Base-by-base conservation (phyloP, 2,113 vertebrate genomes). In the Morone saxatilis region DNA sequence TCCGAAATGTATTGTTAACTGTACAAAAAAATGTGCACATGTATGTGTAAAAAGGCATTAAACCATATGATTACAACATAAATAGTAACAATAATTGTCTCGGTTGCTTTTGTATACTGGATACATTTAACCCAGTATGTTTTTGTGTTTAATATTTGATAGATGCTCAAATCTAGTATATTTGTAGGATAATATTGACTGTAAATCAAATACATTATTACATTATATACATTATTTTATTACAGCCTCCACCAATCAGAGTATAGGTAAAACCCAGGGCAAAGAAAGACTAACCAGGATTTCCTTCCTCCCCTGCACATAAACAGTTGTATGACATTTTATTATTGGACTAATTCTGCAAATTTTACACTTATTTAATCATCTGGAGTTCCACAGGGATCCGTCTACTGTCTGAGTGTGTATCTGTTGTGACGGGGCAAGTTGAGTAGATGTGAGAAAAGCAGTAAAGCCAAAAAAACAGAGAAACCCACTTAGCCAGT, bases 401-500 rank as follows among this genome's bases (percentile, higher is more conserved):
- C 13, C 22, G 36, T 41, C n/a, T 19, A 2, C 31, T 20, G 40
- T 14, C 7, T 19, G 1, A 67, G 61, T 50, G 53, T 16, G 56
- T 0, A 0, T 17, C 60, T 22, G 38, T 5, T 38, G 48, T 66
- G 53, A 59, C 2, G 7, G 22, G 43, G 47, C 25, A 22, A 43
- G 20, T 11, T 69, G 67, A 76, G 48, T 0, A 14, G 53, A 81
- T 20, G 71, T 73, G 81, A 65, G 72, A 81, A 81, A 87, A 86
- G 78, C 82, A 65, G 83, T 76, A 71, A 85, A 86, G 70, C 73
- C 62, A 81, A 59, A 88, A 83, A 59, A 88, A 83, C 87, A 91
- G 89, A 87, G 78, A 89, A 91, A 87, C 76, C 76, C 88, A 91
- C 89, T 92, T 81, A 87, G 67, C 62, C 41, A 41, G 74, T 78